Percentiles rank a stretch among this genome's conserved stretches.
Evolutionary conservation across 2,113 vertebrate genomes (phyloP).

Genomic region (Microcebus jonahi): DNA sequence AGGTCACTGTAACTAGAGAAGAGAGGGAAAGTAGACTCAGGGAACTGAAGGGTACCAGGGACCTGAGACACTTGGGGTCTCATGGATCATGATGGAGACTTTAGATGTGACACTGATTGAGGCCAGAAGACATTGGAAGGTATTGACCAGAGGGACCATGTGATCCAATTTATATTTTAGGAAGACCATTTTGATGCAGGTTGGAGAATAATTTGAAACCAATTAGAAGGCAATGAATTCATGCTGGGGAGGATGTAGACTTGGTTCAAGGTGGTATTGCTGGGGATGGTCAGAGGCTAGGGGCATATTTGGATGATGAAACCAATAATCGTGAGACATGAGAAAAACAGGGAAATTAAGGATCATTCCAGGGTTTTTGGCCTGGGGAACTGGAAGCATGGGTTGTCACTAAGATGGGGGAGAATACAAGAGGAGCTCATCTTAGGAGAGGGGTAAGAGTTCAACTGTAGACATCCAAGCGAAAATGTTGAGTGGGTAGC

Average conservation of each 20-base stretch:
- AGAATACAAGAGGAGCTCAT: neutral
- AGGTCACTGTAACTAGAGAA: neutral
- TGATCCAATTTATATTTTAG: neutral
- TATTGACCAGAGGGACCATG: neutral
- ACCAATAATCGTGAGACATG: neutral
- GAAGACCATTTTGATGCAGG: neutral
- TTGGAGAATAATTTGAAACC: neutral
- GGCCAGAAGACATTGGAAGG: neutral
- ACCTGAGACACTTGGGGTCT: no score
- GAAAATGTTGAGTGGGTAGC: neutral
- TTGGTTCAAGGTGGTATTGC: neutral
- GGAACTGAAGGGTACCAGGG: fast-evolving
- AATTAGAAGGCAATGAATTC: neutral
- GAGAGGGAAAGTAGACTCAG: neutral
- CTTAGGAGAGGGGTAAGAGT: neutral
- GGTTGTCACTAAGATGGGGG: neutral
- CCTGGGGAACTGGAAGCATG: neutral
- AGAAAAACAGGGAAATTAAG: neutral
- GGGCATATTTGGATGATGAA: neutral
- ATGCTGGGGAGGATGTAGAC: no score
- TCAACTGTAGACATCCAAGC: neutral
- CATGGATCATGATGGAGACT: neutral
- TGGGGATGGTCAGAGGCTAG: neutral
- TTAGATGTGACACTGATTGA: neutral
- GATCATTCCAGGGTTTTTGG: neutral